A percentile compares a stretch with the other conserved stretches of the same genome.
phyloP scores from a whole-genome alignment of 2,797 vertebrate genomes.

The Nyctalus aviator region DNA sequence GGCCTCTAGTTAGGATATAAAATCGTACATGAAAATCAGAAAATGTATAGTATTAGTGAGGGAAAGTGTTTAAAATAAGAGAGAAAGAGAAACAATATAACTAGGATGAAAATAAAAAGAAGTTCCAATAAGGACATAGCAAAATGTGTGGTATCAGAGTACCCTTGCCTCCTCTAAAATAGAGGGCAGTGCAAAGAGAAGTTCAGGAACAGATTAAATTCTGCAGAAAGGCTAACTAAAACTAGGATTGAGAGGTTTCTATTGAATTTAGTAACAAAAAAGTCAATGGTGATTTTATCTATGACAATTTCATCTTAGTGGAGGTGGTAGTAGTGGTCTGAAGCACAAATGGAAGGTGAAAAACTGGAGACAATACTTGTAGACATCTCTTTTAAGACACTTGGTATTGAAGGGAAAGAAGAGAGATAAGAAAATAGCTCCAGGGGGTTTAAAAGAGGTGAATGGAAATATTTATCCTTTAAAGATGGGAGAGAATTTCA shows the following conservation, averaged over 20 bases:
- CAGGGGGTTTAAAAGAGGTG: not conserved
- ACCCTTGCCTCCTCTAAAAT: not conserved
- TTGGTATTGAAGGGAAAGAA: not conserved
- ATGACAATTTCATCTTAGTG: not conserved
- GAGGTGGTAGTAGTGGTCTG: conserved; percentile 17
- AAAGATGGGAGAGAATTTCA: not conserved
- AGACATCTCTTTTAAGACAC: not conserved
- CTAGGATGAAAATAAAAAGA: not conserved
- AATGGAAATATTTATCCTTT: conserved; percentile 29
- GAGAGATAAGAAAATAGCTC: not conserved
- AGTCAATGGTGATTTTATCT: conserved; percentile 39
- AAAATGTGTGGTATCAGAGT: not conserved
- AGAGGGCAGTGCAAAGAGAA: not conserved
- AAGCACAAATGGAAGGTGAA: conserved; percentile 3
- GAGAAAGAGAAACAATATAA: not conserved
- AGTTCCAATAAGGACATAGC: not conserved
- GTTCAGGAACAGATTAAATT: not conserved
- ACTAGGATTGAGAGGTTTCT: not conserved
- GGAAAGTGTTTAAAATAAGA: not conserved
- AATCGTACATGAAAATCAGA: not conserved
- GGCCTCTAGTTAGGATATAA: not conserved
- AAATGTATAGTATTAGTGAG: not conserved
- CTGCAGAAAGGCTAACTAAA: not conserved
- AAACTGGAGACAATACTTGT: not conserved
- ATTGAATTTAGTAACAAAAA: not conserved